Conservation (phyloP, 2,888 invertebrate species). For the Prenolepis imparis region DNA sequence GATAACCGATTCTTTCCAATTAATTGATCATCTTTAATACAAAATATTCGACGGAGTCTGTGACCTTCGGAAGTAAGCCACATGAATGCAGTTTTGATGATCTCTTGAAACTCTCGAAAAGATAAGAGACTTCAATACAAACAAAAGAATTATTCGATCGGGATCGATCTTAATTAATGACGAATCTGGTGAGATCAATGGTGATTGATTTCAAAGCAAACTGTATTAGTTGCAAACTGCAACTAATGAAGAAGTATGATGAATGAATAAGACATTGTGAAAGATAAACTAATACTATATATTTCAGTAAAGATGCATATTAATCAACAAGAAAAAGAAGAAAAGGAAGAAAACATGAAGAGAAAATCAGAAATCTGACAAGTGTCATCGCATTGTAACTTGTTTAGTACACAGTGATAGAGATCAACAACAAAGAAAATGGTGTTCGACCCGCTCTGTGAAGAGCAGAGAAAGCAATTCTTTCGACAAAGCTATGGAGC, state of each 20-base stretch:
- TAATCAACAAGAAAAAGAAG: neutral
- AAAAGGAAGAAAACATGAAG: slow-evolving; percentile 27
- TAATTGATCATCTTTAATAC: slow-evolving; percentile 14
- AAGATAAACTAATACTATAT: neutral
- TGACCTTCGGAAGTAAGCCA: neutral
- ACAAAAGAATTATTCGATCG: neutral
- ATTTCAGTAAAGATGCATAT: slow-evolving; percentile 20
- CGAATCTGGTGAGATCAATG: neutral
- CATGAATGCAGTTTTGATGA: neutral
- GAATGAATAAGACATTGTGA: neutral
- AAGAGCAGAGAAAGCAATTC: slow-evolving; percentile 89
- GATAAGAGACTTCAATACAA: neutral
- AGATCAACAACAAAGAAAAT: slow-evolving; percentile 76
- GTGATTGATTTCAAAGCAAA: neutral
- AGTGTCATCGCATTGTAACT: slow-evolving; percentile 40
- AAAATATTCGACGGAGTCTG: neutral
- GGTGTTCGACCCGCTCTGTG: slow-evolving; percentile 89
- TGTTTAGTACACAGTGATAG: slow-evolving; percentile 25
- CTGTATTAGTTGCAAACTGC: neutral
- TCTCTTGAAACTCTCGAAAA: neutral
- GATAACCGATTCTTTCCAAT: slow-evolving; percentile 19
- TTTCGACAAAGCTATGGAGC: slow-evolving; percentile 88
- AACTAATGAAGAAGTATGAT: neutral
- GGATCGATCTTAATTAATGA: slow-evolving; percentile 1
- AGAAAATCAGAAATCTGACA: slow-evolving; percentile 24